Evolutionary conservation across 2,888 invertebrate genomes (phyloP), one percentile per base, ranked within the genome.

Genomic region (Dromius quadrimaculatus): DNA sequence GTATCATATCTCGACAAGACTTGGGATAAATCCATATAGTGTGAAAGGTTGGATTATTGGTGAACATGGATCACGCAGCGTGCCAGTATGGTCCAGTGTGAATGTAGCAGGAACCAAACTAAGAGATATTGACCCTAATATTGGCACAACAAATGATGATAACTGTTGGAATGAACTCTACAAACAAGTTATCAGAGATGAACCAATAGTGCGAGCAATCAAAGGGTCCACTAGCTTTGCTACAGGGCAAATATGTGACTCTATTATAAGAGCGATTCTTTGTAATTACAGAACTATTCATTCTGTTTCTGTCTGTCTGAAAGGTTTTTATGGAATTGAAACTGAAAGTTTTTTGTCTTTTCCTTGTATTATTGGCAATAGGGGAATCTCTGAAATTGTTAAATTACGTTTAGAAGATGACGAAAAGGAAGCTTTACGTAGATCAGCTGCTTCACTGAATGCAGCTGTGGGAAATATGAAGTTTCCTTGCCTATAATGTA

Each of bases 161-260:
- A 94, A 95, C 79, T 87, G 90, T 74, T 95, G 93, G 92, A 83
- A 86, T 72, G 87, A 90, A 22, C 82, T 93, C 13, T 50, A 65
- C 19, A 17, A 65, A 6, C 22, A 36, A 20, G 38, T 50, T 5
- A 13, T 68, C 1, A n/a, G 17, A 28, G 17, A 8, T 20, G 68
- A 43, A n/a, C 11, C 11, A 0, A 20, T 4, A 1, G 13, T 68
- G 1, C 1, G 23, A 0, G 11, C 4, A 4, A 1, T 43, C n/a
- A 68, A 68, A 28, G 95, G 95, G 1, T 95, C 94, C 84, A 95
- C 95, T 0, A 93, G 93, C 19, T 95, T 94, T 94, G 95, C 94
- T 8, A 93, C 95, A 75, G 94, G 94, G 1, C 85, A 94, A 41
- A 92, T 93, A 76, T 87, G 91, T 3, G 86, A 92, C 0, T 85